A percentile compares a stretch with the other conserved stretches of the same genome.
These are phyloP conservation scores for Diarsia dahlii DNA, from an alignment of 2,888 invertebrate species.

Conservation along the genomic window DNA sequence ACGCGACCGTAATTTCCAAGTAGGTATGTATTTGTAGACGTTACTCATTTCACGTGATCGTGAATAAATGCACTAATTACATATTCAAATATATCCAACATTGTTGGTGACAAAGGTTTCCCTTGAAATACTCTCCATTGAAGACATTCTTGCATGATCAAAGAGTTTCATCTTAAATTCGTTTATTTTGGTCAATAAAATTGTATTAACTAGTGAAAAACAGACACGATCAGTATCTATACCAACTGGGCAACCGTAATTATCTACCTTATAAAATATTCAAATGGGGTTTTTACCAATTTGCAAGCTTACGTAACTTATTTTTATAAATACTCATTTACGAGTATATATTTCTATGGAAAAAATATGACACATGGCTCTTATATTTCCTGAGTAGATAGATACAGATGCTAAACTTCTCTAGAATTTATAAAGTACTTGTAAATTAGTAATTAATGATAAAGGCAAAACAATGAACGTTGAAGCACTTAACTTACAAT, in stretches of 20 bases:
- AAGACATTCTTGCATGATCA: conserved; percentile 3
- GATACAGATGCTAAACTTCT: conserved; percentile 3
- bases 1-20: conserved; percentile 32
- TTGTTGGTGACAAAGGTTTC: conserved; percentile 31
- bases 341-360: conserved; percentile 13
- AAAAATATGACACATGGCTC: conserved; percentile 26
- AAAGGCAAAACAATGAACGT: conserved; percentile 8
- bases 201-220: background rate
- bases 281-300: conserved; percentile 28
- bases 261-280: conserved; percentile 27
- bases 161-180: conserved; percentile 8
- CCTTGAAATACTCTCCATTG: conserved; percentile 17
- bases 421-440: background rate
- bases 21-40: conserved; percentile 45
- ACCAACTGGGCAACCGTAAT: conserved; percentile 16
- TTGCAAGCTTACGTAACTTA: background rate
- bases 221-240: conserved; percentile 7
- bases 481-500: conserved; percentile 13
- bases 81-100: conserved; percentile 58
- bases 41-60: conserved; percentile 71
- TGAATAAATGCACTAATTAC: conserved; percentile 60
- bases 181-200: background rate
- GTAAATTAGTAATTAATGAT: background rate
- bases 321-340: background rate
- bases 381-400: conserved; percentile 1